Percentiles rank a stretch among this genome's conserved stretches.
These are phyloP conservation scores for Drosophila funebris DNA, from an alignment of 1,140 invertebrate species.

Conservation along the genomic window DNA sequence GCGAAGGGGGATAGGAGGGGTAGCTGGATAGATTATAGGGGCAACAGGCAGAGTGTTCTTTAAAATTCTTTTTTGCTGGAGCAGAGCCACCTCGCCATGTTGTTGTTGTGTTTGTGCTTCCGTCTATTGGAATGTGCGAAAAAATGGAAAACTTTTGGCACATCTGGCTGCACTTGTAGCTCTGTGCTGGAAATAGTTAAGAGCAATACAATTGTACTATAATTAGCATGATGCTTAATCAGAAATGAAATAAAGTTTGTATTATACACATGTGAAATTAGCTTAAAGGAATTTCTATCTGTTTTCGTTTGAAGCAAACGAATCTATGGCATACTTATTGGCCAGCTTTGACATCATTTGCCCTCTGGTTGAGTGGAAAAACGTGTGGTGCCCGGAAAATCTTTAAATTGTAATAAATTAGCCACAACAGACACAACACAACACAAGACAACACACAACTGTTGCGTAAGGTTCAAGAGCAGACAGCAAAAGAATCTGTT, in stretches of 20 bases:
- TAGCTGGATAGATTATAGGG: background rate
- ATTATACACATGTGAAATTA: background rate
- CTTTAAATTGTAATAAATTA: slow-evolving; percentile 67
- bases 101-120: background rate
- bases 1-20: background rate
- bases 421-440: background rate
- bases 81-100: slow-evolving; percentile 47
- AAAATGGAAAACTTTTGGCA: slow-evolving; percentile 56
- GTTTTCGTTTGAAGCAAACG: background rate
- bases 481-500: slow-evolving; percentile 29
- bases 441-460: background rate
- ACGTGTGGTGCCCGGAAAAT: slow-evolving; percentile 33
- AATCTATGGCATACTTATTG: slow-evolving; percentile 5
- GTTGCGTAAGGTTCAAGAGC: slow-evolving; percentile 70
- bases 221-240: background rate
- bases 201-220: slow-evolving; percentile 3
- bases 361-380: background rate
- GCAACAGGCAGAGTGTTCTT: background rate
- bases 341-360: background rate
- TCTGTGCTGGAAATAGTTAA: background rate
- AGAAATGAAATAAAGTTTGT: background rate
- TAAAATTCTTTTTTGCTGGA: slow-evolving; percentile 34
- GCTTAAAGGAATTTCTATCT: background rate
- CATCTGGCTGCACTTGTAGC: slow-evolving; percentile 48
- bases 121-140: slow-evolving; percentile 56